Evolutionary conservation across 1,140 invertebrate species (phyloP), one percentile per base, ranked within the genome.

Genomic region (Cydia strobilella): DNA sequence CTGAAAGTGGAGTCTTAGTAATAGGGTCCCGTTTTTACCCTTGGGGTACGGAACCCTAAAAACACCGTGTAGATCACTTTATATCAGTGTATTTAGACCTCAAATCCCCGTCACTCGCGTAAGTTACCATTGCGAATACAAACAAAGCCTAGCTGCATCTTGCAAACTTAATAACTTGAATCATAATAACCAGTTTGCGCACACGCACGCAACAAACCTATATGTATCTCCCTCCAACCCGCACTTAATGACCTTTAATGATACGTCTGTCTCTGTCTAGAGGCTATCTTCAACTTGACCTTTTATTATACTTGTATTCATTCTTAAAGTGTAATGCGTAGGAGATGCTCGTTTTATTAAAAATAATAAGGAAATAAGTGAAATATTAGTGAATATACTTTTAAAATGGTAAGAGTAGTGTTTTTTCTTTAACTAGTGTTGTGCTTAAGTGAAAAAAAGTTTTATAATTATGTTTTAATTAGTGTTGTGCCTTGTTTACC

Each of bases 261-360:
- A 74, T 72, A 59, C 54, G 25, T 76, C 78, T 45, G 69, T 87
- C 83, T 82, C 77, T 20, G 31, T 86, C 79, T 69, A 48, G 15
- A 75, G 78, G 76, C 80, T 80, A 84, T 84, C 80, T 78, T 84
- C 85, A 86, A 87, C 86, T 86, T 89, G 86, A 89, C 87, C 87
- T 87, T 84, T 80, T 65, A 79, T 79, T 72, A 78, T 79, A 81
- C 73, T 79, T 79, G 77, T n/a, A n/a, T n/a, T 85, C 84, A 85
- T 84, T 85, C 82, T 77, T 66, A 73, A 76, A 80, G 75, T 78
- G 71, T 54, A 45, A 65, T 75, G 66, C 82, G 82, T 79, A 81
- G 51, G 75, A 51, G 80, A 74, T 80, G 81, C 80, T 74, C 69
- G 76, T 82, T 73, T 51, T n/a, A 18, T 9, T 73, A 65, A 72